Conservation (phyloP, 2,888 invertebrate genomes). For the Metallyticus violacea region DNA sequence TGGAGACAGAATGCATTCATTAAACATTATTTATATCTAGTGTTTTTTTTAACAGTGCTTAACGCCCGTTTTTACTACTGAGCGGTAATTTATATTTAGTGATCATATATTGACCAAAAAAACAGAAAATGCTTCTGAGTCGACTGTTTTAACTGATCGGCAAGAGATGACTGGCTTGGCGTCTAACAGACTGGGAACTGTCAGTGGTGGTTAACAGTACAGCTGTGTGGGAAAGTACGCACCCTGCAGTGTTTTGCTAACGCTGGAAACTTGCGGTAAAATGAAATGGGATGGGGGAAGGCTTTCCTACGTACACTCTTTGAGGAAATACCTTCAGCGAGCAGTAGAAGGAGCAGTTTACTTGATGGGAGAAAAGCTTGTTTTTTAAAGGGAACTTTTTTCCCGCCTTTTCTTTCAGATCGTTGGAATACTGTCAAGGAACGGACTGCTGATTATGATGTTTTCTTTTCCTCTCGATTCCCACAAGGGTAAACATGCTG, state of each 20-base stretch:
- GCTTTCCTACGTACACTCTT: neutral
- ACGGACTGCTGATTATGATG: constrained; percentile 1
- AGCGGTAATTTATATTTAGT: no score
- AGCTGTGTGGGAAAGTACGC: constrained; percentile 6
- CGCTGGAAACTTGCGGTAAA: constrained; percentile 12
- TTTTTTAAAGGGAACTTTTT: neutral
- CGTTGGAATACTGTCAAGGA: neutral
- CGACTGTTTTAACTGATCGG: no score
- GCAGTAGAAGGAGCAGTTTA: neutral
- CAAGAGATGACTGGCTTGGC: neutral
- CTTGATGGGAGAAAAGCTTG: constrained; percentile 12
- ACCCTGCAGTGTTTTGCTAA: constrained; percentile 18
- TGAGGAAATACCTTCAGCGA: neutral
- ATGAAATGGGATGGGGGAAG: neutral
- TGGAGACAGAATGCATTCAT: no score
- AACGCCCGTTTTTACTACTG: no score
- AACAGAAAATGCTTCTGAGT: no score
- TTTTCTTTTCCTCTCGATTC: neutral
- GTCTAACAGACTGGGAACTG: no score
- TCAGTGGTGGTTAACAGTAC: neutral
- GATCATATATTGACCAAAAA: no score
- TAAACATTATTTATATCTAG: no score
- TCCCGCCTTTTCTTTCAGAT: neutral
- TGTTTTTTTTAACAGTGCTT: no score
- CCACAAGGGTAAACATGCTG: neutral